Conservation (phyloP, 1,140 invertebrate genomes). For the Cydia fagiglandana region DNA sequence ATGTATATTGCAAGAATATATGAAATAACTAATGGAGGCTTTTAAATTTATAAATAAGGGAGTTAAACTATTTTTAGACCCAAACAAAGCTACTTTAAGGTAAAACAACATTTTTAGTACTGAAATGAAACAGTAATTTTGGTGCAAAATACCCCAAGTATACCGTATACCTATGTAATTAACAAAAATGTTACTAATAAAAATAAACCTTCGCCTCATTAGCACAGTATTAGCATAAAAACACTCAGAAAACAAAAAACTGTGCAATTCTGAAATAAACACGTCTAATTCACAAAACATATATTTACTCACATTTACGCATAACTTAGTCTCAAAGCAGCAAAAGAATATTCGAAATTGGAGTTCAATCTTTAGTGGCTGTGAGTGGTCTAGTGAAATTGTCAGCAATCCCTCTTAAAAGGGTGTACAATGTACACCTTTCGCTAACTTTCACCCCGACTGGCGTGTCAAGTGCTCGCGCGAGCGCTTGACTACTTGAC, state of each 20-base stretch:
- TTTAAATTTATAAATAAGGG: too few relatives aligned
- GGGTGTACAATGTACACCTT: background rate
- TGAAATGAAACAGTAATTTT: too few relatives aligned
- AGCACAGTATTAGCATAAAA: constrained; percentile 43
- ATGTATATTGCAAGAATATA: too few relatives aligned
- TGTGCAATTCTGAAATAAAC: background rate
- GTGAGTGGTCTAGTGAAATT: background rate
- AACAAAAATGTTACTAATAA: background rate
- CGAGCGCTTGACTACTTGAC: constrained; percentile 9
- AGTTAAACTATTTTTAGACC: too few relatives aligned
- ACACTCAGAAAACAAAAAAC: constrained; percentile 39
- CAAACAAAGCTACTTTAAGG: too few relatives aligned
- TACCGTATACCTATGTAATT: too few relatives aligned
- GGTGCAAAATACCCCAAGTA: too few relatives aligned
- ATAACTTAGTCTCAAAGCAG: background rate
- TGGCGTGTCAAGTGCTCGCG: constrained; percentile 11
- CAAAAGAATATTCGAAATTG: background rate
- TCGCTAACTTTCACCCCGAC: constrained; percentile 10
- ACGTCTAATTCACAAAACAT: background rate
- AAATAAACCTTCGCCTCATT: background rate
- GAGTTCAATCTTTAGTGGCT: background rate
- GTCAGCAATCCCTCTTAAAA: background rate
- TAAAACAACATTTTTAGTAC: too few relatives aligned
- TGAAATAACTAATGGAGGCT: too few relatives aligned
- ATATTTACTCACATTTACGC: background rate